Percentiles rank a stretch among this genome's conserved stretches.
Evolutionary conservation across 2,888 invertebrate genomes (phyloP).

Genomic region (Bombylius major): DNA sequence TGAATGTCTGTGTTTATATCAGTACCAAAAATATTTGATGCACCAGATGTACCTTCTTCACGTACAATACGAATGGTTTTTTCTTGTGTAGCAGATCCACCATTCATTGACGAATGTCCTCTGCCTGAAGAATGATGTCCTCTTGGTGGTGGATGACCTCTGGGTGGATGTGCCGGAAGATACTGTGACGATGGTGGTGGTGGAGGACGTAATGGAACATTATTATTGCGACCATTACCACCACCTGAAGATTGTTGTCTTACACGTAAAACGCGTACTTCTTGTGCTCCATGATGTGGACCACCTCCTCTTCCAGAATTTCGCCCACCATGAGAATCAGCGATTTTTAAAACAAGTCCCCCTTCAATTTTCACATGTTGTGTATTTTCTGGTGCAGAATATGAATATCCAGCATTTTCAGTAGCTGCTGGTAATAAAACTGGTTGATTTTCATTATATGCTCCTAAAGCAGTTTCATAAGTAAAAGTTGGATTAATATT

Average conservation of each 20-base stretch:
- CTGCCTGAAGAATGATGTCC: background rate
- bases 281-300: background rate
- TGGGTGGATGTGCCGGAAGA: background rate
- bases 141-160: no score
- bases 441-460: no score
- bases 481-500: no score
- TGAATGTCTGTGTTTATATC: background rate
- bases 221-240: background rate
- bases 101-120: no score
- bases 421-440: background rate
- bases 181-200: background rate
- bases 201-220: background rate
- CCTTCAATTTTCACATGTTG: background rate
- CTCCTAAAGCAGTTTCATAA: no score
- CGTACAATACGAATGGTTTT: slow-evolving; percentile 1
- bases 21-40: background rate
- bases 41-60: background rate
- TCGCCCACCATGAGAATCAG: background rate
- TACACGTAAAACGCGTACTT: background rate
- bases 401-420: background rate
- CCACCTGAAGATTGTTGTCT: no score
- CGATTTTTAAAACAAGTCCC: background rate
- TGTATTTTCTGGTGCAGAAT: background rate
- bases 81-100: background rate
- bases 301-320: background rate